Evolutionary conservation across 2,888 invertebrate species (phyloP), one percentile per base, ranked within the genome.

Genomic region (Pharmacophagus antenor): DNA sequence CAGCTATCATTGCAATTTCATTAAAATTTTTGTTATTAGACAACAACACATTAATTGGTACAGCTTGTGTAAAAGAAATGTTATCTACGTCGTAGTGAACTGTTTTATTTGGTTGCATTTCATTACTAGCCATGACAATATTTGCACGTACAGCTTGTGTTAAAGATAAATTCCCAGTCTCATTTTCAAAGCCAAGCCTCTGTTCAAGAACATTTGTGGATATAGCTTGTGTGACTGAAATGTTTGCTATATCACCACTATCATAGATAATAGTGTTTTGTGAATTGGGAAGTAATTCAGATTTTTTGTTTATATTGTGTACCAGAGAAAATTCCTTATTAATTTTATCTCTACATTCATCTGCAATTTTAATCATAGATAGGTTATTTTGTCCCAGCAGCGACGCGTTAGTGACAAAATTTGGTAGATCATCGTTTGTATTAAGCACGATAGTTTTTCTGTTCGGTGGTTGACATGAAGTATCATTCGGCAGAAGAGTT

Each of bases 361-460:
- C 17, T 47, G 21, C 21, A 51, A 50, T 25, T 48, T 37, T 51
- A 54, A 5, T 53, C 37, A 48, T 42, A 47, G 50, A 20, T 5
- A 52, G 10, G 17, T 41, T 46, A 20, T 46, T 37, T 46, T 61
- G 47, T 7, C 20, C 44, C 15, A 27, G 27, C 27, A 51, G 20
- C 12, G 66, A 63, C 15, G 61, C 47, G 54, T 68, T 66, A 10
- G 70, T 70, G 7, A 72, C 47, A 63, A 85, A 84, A 65, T 85
- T 85, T 0, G 85, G 86, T 20, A 85, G 70, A 65, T 85, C 86
- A 65, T 86, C 84, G 49, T 85, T 71, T 0, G 72, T 67, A 63
- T 87, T 83, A 2, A 84, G 59, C 23, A 81, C 71, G 55, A 82
- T 84, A n/a, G 80, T 80, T 70, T 83, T 85, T 22, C 82, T 74